Evolutionary conservation across 2,888 invertebrate species (phyloP), one percentile per base, ranked within the genome.

Genomic region (Acanthosepion esculentum): DNA sequence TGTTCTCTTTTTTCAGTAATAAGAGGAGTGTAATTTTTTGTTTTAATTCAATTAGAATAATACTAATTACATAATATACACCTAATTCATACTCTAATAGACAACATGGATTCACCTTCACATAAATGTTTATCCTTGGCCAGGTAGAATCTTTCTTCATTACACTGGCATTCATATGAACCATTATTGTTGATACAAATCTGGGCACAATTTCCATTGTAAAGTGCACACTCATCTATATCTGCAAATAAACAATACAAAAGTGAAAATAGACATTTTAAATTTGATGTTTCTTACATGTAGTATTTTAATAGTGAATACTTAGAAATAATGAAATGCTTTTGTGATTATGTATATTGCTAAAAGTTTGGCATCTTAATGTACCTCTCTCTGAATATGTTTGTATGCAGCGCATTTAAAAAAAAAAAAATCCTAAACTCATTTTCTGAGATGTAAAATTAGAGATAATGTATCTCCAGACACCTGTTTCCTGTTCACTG

Each of bases 171-270:
- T 20, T 96, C 96, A 95, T 97, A 97, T 23, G 97, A 97, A 0
- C 97, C 97, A 15, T 95, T 94, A 15, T 97, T 97, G 96, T 98
- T 98, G 91, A 96, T 96, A 95, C 98, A 98, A 12, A 96, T 96
- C 95, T 98, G 97, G 2, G 97, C 96, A 95, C 97, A 97, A 10
- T 96, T 97, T 8, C 97, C 97, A 94, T 97, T 97, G 95, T 97
- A 96, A 78, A 95, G 94, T 8, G 95, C 92, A 95, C 97, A 97
- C 96, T 97, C 97, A 96, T 97, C 96, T 48, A 97, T 96, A 95
- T 97, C 97, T 97, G 96, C 48, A 95, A 48, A 95, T 95, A 95
- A 96, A 97, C n/a, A 93, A 93, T 50, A 92, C 59, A 59, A 59
- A 23, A 59, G 59, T 15, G 23, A n/a, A 93, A n/a, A 50, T 50